phyloP scores from a whole-genome alignment of 2,797 vertebrate genomes.

The Brachyrhaphis roseni region DNA sequence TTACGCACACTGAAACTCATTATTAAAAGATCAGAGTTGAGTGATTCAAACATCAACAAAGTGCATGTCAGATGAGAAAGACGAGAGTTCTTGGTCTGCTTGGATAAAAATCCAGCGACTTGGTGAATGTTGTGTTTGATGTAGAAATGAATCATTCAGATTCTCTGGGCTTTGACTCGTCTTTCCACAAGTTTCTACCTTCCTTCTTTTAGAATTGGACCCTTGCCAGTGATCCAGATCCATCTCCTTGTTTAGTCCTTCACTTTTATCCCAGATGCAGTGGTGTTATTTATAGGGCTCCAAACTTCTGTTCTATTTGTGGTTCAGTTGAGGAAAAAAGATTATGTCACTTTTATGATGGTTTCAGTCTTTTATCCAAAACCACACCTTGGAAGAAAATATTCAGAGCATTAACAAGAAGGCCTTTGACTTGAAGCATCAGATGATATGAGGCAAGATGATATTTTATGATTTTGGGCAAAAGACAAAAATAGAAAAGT shows the following conservation, averaged over 20 bases:
- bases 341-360: not conserved
- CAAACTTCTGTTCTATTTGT: constrained; percentile 1
- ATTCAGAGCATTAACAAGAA: not conserved
- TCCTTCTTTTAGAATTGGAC: constrained; percentile 15
- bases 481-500: constrained; percentile 7
- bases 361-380: not conserved
- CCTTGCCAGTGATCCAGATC: constrained; percentile 3
- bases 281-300: constrained; percentile 10
- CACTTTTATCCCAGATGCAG: not conserved
- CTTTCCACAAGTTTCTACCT: constrained; percentile 13
- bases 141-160: constrained; percentile 50
- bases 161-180: constrained; percentile 34
- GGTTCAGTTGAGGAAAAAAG: not conserved
- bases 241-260: constrained; percentile 10
- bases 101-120: constrained; percentile 45
- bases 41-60: constrained; percentile 42
- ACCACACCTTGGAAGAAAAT: not conserved
- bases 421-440: not conserved
- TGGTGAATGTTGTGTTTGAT: constrained; percentile 34
- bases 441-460: not conserved
- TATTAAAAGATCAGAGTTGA: constrained; percentile 6
- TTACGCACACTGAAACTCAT: constrained; percentile 3
- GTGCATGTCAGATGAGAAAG: constrained; percentile 52
- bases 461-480: not conserved
- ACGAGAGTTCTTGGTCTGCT: constrained; percentile 27